These are phyloP conservation scores for Alethe diademata DNA, from an alignment of 2,113 vertebrate species.

Conservation along the genomic window DNA sequence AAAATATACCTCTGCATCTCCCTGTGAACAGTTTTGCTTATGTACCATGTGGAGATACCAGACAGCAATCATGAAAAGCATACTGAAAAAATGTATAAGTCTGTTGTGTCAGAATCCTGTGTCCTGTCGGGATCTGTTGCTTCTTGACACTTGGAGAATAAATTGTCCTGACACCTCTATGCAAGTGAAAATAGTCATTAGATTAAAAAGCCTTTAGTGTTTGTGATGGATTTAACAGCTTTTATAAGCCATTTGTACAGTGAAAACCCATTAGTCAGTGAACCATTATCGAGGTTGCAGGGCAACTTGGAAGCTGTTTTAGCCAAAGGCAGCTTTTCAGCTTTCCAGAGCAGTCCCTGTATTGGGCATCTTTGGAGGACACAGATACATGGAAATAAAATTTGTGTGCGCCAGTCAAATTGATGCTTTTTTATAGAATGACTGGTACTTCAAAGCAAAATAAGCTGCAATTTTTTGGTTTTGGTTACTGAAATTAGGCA, in stretches of 20 bases:
- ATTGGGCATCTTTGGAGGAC: not conserved
- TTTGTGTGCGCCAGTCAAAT: not conserved
- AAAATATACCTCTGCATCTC: not conserved
- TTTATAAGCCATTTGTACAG: conserved; percentile 37
- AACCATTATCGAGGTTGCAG: not conserved
- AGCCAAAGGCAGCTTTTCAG: not conserved
- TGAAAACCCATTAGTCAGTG: conserved; percentile 43
- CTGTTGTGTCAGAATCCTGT: not conserved
- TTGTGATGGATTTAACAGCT: conserved; percentile 48
- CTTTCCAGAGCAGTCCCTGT: not conserved
- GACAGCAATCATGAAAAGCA: not conserved
- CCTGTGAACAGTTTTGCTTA: not conserved
- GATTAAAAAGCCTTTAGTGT: conserved; percentile 46
- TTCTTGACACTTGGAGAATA: conserved; percentile 12
- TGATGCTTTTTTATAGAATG: not conserved
- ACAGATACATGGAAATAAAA: not conserved
- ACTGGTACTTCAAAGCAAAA: not conserved
- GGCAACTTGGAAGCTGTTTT: not conserved
- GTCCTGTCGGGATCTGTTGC: conserved; percentile 10
- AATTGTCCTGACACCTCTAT: conserved; percentile 26
- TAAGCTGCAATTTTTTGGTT: not conserved
- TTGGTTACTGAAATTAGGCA: not conserved
- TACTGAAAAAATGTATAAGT: not conserved
- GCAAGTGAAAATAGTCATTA: conserved; percentile 53
- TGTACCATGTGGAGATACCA: not conserved